These are phyloP conservation scores for Elachura formosa DNA, from an alignment of 2,113 vertebrate species.

Conservation along the genomic window DNA sequence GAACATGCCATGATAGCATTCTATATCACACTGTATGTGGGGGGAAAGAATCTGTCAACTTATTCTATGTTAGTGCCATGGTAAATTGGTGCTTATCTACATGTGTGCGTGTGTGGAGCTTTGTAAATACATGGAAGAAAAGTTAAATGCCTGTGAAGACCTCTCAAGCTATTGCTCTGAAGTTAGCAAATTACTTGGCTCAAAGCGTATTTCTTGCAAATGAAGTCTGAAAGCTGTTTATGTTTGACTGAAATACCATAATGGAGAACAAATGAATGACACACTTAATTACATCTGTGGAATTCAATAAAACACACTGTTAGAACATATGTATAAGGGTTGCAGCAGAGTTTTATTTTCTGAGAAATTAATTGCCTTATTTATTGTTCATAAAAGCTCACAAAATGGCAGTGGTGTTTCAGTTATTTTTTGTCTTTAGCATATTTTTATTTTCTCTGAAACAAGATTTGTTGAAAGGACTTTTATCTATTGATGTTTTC, in stretches of 20 bases:
- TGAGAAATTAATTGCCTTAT: slow-evolving; percentile 24
- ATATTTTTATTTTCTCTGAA: not conserved
- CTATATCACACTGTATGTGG: not conserved
- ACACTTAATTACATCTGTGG: slow-evolving; percentile 40
- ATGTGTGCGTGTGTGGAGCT: not conserved
- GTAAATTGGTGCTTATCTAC: not conserved
- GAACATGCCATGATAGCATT: not conserved
- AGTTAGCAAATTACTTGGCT: slow-evolving; percentile 20
- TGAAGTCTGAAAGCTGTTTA: slow-evolving; percentile 29
- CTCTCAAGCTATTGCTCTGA: not conserved
- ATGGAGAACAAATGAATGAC: slow-evolving; percentile 41
- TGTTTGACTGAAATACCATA: slow-evolving; percentile 27
- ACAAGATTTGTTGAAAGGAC: not conserved
- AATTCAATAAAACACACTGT: slow-evolving; percentile 32
- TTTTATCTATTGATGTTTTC: not conserved
- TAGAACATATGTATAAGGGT: not conserved
- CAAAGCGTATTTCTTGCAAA: not conserved
- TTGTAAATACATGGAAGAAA: not conserved
- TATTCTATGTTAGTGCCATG: not conserved
- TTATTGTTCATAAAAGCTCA: slow-evolving; percentile 16
- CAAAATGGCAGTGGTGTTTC: not conserved
- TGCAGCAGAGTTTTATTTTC: slow-evolving; percentile 15
- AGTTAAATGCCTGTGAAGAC: not conserved
- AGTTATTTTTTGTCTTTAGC: not conserved
- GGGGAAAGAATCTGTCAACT: not conserved